Conservation (phyloP, 1,140 invertebrate genomes). For the Zaprionus ornatus region DNA sequence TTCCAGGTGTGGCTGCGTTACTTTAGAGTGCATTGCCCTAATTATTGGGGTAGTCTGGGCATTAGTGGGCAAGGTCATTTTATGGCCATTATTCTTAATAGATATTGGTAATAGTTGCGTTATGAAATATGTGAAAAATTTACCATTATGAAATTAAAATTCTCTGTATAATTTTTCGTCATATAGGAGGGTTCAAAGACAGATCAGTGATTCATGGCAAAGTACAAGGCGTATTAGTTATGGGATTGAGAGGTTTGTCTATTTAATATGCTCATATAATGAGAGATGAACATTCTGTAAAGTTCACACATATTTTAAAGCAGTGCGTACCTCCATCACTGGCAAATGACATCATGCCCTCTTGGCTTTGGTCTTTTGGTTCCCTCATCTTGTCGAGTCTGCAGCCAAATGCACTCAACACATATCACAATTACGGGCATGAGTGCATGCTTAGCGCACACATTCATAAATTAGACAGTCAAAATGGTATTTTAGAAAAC, state of each 20-base stretch:
- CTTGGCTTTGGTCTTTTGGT: background rate
- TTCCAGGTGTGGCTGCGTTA: background rate
- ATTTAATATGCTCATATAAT: background rate
- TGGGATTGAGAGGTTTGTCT: background rate
- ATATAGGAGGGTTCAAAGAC: too few species aligned
- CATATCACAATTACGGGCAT: constrained; percentile 72
- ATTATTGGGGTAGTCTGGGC: background rate
- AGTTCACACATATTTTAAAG: background rate
- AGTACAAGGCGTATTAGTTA: too few species aligned
- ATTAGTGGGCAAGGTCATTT: background rate
- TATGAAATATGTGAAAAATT: background rate
- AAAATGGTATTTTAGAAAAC: constrained; percentile 73
- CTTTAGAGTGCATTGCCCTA: constrained; percentile 25
- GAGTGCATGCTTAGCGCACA: constrained; percentile 52
- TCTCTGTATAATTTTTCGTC: too few species aligned
- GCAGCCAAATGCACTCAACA: constrained; percentile 56
- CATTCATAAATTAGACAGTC: constrained; percentile 74
- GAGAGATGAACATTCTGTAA: background rate
- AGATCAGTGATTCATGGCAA: too few species aligned
- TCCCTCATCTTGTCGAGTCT: constrained; percentile 7
- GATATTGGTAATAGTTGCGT: background rate
- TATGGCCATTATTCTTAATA: background rate
- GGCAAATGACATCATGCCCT: background rate
- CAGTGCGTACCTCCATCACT: background rate
- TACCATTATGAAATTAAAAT: background rate